These are phyloP conservation scores for Entelurus aequoreus DNA, from an alignment of 2,113 vertebrate genomes.

Conservation along the genomic window DNA sequence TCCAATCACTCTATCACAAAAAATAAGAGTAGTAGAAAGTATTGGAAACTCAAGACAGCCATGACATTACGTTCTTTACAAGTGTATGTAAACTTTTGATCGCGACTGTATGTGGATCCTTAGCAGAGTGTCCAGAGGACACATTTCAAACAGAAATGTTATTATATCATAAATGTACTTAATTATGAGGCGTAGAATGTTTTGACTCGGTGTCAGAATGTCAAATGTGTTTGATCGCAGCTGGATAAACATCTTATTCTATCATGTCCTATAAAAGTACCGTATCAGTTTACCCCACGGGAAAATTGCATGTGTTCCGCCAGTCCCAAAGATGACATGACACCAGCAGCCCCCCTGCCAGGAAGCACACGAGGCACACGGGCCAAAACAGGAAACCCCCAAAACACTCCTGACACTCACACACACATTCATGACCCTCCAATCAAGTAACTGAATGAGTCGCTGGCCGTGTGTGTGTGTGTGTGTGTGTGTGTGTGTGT, in stretches of 20 bases:
- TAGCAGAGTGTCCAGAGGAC: not conserved
- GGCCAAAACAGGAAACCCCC: slow-evolving; percentile 85
- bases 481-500: slow-evolving; percentile 28
- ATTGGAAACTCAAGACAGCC: too few relatives aligned
- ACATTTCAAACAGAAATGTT: not conserved
- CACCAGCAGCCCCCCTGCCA: slow-evolving; percentile 65
- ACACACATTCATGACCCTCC: slow-evolving; percentile 53
- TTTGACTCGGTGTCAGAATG: slow-evolving; percentile 2
- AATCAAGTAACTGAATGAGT: slow-evolving; percentile 64
- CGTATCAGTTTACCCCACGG: not conserved
- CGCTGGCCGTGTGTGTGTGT: slow-evolving; percentile 50
- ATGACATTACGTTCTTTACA: too few relatives aligned
- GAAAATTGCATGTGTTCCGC: slow-evolving; percentile 7
- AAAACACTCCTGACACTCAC: slow-evolving; percentile 13
- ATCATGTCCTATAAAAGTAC: not conserved
- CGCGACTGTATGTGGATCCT: not conserved
- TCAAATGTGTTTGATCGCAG: slow-evolving; percentile 7
- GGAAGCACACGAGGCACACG: slow-evolving; percentile 73
- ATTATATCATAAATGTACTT: too few relatives aligned
- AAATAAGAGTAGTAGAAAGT: too few relatives aligned
- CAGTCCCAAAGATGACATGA: slow-evolving; percentile 51
- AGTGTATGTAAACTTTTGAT: too few relatives aligned
- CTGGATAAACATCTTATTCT: slow-evolving; percentile 1
- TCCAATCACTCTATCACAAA: too few relatives aligned
- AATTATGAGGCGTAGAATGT: not conserved